Base-by-base conservation (phyloP, 2,113 vertebrate genomes). In the Dryoscopus gambensis region DNA sequence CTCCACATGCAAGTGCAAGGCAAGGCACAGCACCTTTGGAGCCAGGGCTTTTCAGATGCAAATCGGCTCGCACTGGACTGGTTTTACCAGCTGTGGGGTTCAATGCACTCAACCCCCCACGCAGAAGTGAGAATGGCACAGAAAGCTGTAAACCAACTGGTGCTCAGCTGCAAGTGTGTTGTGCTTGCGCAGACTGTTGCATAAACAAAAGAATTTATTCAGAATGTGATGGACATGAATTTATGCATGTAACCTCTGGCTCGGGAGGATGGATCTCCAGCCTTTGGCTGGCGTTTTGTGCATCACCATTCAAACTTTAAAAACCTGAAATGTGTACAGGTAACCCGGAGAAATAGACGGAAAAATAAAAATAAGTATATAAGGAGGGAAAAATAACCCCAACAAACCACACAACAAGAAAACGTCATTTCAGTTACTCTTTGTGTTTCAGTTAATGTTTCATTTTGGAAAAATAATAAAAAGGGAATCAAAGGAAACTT, bases 181-280 rank as follows among this genome's bases (percentile, higher is more conserved):
- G 83, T 97, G 93, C 88, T 94, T 90, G 93, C 7, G 2, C 82
- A 96, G 90, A 96, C 60, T 96, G 92, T 93, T 88, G 95, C 92
- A 87, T 92, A 95, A 96, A 96, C 92, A 96, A 95, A 95, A 96
- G 95, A 90, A 94, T 93, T 95, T 96, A 94, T 95, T 96, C 95
- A 93, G 83, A 88, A 92, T 3, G 1, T 84, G 93, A 93, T 88
- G 85, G 93, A 92, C 90, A 84, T 95, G 92, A 95, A 96, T 96
- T 96, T 93, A 95, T 94, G 93, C 95, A 84, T 86, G 88, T 92
- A 96, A 95, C 90, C 93, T 93, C 96, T 95, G 93, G 64, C 95
- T 97, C 28, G 10, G 14, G 40, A 77, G 94, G 60, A 89, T 69
- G 68, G 91, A 86, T 78, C 73, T 64, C 63, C 83, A 92, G 56